Evolutionary conservation across 2,113 vertebrate species (phyloP), one percentile per base, ranked within the genome.

Genomic region (Maccullochella peelii): DNA sequence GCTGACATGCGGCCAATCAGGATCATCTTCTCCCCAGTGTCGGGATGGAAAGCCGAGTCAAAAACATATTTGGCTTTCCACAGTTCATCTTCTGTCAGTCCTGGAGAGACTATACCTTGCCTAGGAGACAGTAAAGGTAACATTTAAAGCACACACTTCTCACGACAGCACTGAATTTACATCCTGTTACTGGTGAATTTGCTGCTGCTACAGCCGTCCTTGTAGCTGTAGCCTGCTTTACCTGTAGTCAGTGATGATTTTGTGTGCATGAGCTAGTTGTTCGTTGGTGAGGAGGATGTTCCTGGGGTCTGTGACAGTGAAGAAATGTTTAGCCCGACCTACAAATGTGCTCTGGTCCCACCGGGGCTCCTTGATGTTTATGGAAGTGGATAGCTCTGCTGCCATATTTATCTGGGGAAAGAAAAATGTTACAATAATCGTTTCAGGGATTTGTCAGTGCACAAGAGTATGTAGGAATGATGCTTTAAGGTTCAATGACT

Each of bases 1-100:
- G 98, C 98, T 0, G 98, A 99, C 98, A 99, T 99, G 52, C 98
- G 96, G 62, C 98, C 98, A 50, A 99, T 99, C 94, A 99, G 83
- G 40, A 99, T 94, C 98, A 99, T 99, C 93, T 99, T 99, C 82
- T 99, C 98, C 1, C 98, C 98, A 0, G 98, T 99, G 91, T 99
- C 98, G 0, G 98, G 98, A 83, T 99, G 98, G 86, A 99, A 99
- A 3, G 98, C 98, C 1, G 98, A 99, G 86, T 99, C 98, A 23
- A 98, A 99, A 57, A 99, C 67, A 77, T 99, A 99, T 86, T 99
- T 99, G 21, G 98, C 98, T 86, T 94, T 96, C 98, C 98, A 99
- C 38, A 99, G 85, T 21, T 99, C 97, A 90, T 99, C 97, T 92
- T 98, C 98, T 2, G 98, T 99, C 82, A 99, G 95, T 8, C 96